Evolutionary conservation across 2,113 vertebrate species (phyloP).

Genomic region (Sturnus vulgaris): DNA sequence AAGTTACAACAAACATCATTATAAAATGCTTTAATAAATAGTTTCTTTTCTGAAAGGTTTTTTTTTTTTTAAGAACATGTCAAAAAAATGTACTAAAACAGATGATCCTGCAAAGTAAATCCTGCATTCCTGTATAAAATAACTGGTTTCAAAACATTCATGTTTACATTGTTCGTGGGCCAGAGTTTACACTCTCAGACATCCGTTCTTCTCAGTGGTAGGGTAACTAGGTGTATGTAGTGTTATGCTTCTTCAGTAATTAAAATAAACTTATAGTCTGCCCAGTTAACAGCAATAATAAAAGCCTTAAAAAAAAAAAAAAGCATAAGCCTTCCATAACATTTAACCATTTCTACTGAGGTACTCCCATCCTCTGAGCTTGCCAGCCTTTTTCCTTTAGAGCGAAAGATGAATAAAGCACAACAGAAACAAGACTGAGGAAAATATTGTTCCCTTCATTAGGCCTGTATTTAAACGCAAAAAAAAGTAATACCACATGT

Average conservation of each 20-base stretch:
- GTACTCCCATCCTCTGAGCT: slow-evolving; percentile 66
- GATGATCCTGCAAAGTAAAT: slow-evolving; percentile 80
- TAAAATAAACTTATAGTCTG: slow-evolving; percentile 59
- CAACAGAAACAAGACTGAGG: slow-evolving; percentile 72
- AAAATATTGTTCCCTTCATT: slow-evolving; percentile 89
- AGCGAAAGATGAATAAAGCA: slow-evolving; percentile 72
- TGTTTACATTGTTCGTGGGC: slow-evolving; percentile 60
- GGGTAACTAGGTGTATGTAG: slow-evolving; percentile 49
- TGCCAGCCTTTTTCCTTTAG: slow-evolving; percentile 61
- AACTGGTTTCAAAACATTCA: slow-evolving; percentile 71
- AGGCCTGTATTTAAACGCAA: slow-evolving; percentile 78
- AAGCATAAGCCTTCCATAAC: slow-evolving; percentile 32
- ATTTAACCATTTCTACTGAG: slow-evolving; percentile 53
- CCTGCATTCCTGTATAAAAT: slow-evolving; percentile 79
- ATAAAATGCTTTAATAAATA: slow-evolving; percentile 97
- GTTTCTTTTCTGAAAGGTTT: slow-evolving; percentile 74
- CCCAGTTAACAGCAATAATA: slow-evolving; percentile 60
- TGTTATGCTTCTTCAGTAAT: slow-evolving; percentile 56
- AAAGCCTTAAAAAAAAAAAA: slow-evolving; percentile 34
- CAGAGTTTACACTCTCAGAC: slow-evolving; percentile 51
- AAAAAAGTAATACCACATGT: slow-evolving; percentile 76
- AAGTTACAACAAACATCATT: slow-evolving; percentile 75
- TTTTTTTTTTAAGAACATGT: slow-evolving; percentile 76
- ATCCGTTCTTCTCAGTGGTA: slow-evolving; percentile 24
- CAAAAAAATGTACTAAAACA: slow-evolving; percentile 84